Conservation (phyloP, 2,797 vertebrate species). For the Pithecia hirsuta region DNA sequence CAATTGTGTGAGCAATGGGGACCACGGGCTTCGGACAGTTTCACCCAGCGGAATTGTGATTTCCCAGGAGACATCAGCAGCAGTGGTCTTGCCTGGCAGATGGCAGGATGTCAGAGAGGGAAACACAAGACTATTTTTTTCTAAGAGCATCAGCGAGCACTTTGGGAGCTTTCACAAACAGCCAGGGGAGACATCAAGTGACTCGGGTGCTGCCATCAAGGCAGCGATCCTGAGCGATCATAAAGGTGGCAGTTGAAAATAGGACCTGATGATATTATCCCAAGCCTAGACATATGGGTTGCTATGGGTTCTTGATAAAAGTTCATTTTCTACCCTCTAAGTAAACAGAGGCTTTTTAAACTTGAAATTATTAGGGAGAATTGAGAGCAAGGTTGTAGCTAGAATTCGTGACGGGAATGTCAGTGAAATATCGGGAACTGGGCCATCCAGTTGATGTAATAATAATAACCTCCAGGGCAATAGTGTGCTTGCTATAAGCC, state of each 20-base stretch:
- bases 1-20: not conserved
- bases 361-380: slow-evolving; percentile 1
- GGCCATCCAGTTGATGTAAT: not conserved
- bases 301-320: not conserved
- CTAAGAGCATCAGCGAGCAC: fast-evolving
- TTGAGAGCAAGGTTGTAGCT: not conserved
- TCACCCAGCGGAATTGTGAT: not conserved
- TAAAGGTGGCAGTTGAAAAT: not conserved
- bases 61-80: not conserved
- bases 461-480: not conserved
- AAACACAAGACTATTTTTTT: not conserved
- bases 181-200: not conserved
- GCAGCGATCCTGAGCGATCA: not conserved
- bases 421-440: not conserved
- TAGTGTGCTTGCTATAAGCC: not conserved
- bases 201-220: not conserved
- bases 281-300: not conserved
- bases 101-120: not conserved
- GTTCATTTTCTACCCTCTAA: not conserved
- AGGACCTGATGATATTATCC: not conserved
- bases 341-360: slow-evolving; percentile 14
- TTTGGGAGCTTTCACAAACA: not conserved
- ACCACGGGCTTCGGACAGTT: not conserved
- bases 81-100: not conserved
- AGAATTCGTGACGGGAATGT: not conserved